These are phyloP conservation scores for Baryphthengus martii DNA, from an alignment of 2,113 vertebrate genomes.

Conservation along the genomic window DNA sequence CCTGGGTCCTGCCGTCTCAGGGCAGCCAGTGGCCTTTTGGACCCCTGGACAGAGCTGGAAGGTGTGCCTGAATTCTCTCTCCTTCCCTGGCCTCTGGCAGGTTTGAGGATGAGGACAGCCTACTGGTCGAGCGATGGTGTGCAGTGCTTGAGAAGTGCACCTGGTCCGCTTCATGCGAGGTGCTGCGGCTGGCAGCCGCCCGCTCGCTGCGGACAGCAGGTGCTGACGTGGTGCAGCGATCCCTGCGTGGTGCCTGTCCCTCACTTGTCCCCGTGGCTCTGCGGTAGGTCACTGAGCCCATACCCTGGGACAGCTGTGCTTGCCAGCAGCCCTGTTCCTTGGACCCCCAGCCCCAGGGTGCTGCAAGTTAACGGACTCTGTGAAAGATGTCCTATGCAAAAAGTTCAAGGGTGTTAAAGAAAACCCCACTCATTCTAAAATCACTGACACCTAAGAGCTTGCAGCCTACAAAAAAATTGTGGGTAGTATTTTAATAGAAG, in stretches of 20 bases:
- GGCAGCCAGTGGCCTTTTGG: not conserved
- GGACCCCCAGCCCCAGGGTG: not conserved
- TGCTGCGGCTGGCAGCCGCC: constrained; percentile 78
- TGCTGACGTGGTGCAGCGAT: constrained; percentile 26
- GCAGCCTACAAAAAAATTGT: not conserved
- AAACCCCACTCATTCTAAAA: not conserved
- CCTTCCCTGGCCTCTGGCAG: not conserved
- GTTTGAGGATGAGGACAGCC: not conserved
- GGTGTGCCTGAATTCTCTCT: not conserved
- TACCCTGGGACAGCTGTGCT: not conserved
- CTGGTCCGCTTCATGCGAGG: constrained; percentile 54
- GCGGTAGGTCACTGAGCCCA: constrained; percentile 66
- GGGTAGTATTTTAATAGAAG: not conserved
- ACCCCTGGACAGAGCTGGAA: not conserved
- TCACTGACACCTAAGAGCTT: not conserved
- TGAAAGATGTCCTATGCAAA: not conserved
- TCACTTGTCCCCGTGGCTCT: not conserved
- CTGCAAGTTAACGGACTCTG: not conserved
- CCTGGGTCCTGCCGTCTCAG: not conserved
- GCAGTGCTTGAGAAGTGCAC: constrained; percentile 68
- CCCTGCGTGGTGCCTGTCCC: not conserved
- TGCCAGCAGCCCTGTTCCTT: not conserved
- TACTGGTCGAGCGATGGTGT: constrained; percentile 72
- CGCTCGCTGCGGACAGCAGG: constrained; percentile 71
- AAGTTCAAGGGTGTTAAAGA: not conserved